A percentile compares a stretch with the other conserved stretches of the same genome.
phyloP scores from a whole-genome alignment of 2,113 vertebrate genomes.

The Muntiacus muntjak region DNA sequence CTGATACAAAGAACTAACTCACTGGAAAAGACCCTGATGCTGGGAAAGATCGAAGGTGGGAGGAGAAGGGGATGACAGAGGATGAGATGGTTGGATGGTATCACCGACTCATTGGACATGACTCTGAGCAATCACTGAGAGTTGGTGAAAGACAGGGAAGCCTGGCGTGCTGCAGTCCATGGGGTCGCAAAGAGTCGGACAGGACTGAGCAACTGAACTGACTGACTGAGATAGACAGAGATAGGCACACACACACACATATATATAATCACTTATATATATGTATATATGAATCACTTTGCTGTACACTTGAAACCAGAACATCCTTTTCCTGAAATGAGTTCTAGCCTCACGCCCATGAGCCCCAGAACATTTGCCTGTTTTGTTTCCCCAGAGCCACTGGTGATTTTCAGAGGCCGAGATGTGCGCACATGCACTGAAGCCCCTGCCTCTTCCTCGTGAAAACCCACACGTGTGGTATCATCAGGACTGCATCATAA shows the following conservation, averaged over 20 bases:
- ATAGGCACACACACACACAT: not conserved
- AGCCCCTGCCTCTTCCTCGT: not conserved
- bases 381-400: not conserved
- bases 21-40: not conserved
- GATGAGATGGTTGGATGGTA: not conserved
- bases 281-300: not conserved
- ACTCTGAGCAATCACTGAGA: not conserved
- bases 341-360: not conserved
- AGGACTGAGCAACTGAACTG: not conserved
- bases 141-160: not conserved
- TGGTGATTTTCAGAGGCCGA: not conserved
- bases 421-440: accelerated
- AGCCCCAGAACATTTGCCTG: not conserved
- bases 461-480: accelerated
- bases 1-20: not conserved
- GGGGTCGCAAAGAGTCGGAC: not conserved
- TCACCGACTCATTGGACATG: not conserved
- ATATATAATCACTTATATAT: not conserved
- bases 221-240: not conserved
- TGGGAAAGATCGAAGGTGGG: not conserved
- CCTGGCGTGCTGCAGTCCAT: not conserved
- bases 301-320: not conserved
- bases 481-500: not conserved
- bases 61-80: not conserved
- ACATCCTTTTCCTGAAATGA: not conserved